Evolutionary conservation across 2,888 invertebrate species (phyloP).

Genomic region (Toxonevra muliebris): DNA sequence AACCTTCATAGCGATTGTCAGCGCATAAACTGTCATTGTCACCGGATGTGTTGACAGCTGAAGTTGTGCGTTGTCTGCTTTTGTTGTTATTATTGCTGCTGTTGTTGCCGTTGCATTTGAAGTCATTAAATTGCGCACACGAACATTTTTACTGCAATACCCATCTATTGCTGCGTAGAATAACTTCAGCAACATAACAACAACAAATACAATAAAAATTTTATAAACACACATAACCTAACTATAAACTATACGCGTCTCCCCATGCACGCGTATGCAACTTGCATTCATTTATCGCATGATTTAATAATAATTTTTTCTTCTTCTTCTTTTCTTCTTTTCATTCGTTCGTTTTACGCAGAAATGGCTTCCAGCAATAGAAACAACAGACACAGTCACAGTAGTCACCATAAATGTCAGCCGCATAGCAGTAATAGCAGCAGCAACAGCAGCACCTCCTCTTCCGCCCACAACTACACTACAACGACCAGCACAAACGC

Average conservation of each 20-base stretch:
- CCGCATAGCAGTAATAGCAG: constrained; percentile 34
- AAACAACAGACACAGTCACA: constrained; percentile 36
- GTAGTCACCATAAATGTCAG: background rate
- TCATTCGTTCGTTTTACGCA: constrained; percentile 30
- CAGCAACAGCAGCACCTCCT: constrained; percentile 33
- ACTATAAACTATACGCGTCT: background rate
- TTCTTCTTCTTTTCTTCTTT: background rate
- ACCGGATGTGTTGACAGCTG: constrained; percentile 45
- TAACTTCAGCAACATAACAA: background rate
- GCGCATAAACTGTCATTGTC: constrained; percentile 30
- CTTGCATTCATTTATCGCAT: too few species aligned
- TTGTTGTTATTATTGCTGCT: constrained; percentile 8
- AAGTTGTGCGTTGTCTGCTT: constrained; percentile 29
- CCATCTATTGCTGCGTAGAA: too few species aligned
- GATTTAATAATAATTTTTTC: too few species aligned
- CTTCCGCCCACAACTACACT: constrained; percentile 25
- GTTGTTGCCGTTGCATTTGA: constrained; percentile 6
- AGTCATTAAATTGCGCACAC: background rate
- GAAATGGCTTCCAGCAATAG: constrained; percentile 59
- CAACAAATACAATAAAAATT: constrained; percentile 1
- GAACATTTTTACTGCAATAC: too few species aligned
- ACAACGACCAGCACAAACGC: background rate
- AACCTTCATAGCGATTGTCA: background rate
- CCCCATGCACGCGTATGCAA: constrained; percentile 14
- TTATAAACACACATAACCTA: too few species aligned